Conservation (phyloP, 2,888 invertebrate species). For the Clepsis dumicolana region DNA sequence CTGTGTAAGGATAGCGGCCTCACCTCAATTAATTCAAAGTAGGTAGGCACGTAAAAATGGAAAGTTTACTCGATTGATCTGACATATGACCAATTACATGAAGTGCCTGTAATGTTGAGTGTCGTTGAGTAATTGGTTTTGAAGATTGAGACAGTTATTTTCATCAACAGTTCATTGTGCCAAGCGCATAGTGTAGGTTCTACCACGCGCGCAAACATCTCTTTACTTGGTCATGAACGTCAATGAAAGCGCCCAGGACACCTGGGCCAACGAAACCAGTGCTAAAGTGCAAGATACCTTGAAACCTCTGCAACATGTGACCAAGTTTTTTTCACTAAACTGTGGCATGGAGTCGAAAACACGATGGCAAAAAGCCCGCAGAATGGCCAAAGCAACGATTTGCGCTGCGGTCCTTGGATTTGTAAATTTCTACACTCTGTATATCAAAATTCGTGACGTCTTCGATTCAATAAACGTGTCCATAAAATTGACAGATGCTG, state of each 20-base stretch:
- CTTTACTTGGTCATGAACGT: background rate
- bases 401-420: slow-evolving; percentile 52
- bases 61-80: background rate
- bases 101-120: background rate
- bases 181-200: background rate
- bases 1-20: background rate
- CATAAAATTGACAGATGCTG: slow-evolving; percentile 63
- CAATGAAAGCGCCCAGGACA: background rate
- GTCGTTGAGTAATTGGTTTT: slow-evolving; percentile 1
- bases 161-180: background rate
- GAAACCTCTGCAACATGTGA: slow-evolving; percentile 13
- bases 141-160: background rate
- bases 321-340: slow-evolving; percentile 61
- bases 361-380: slow-evolving; percentile 34
- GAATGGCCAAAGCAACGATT: slow-evolving; percentile 47
- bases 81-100: background rate
- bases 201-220: background rate
- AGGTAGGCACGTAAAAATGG: slow-evolving; percentile 1
- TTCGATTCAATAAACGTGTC: slow-evolving; percentile 56
- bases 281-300: slow-evolving; percentile 10
- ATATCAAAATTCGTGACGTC: slow-evolving; percentile 59
- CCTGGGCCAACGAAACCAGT: background rate
- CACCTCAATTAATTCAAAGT: background rate
- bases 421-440: slow-evolving; percentile 55
- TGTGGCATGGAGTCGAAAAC: slow-evolving; percentile 48